These are phyloP conservation scores for Notolepis coatsorum DNA, from an alignment of 2,797 vertebrate species.

Conservation along the genomic window DNA sequence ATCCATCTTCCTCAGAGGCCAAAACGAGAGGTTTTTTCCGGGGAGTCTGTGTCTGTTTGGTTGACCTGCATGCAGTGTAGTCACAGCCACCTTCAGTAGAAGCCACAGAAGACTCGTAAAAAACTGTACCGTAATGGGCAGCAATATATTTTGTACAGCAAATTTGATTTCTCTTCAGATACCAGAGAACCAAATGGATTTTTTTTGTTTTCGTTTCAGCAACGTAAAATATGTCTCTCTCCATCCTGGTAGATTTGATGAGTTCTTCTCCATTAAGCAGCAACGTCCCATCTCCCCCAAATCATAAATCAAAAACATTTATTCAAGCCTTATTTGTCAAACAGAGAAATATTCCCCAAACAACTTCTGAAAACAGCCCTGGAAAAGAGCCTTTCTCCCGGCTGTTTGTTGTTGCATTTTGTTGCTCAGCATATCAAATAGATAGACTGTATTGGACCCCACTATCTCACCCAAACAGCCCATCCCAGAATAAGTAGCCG, in stretches of 20 bases:
- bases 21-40: conserved; percentile 80
- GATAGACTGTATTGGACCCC: conserved; percentile 53
- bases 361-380: conserved; percentile 52
- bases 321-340: conserved; percentile 53
- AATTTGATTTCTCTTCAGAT: conserved; percentile 24
- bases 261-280: conserved; percentile 51
- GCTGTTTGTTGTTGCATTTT: conserved; percentile 56
- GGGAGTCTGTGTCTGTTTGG: conserved; percentile 56
- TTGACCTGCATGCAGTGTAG: conserved; percentile 75
- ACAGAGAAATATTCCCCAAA: conserved; percentile 29
- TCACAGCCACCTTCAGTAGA: conserved; percentile 36
- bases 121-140: conserved; percentile 38
- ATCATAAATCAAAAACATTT: conserved; percentile 39
- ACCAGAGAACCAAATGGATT: conserved; percentile 13
- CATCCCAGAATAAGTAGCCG: conserved; percentile 71
- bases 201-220: conserved; percentile 31
- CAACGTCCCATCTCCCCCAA: conserved; percentile 41
- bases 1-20: conserved; percentile 57
- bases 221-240: conserved; percentile 43
- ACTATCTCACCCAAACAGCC: conserved; percentile 74
- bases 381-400: conserved; percentile 21
- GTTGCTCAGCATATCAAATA: conserved; percentile 66
- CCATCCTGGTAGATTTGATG: conserved; percentile 50
- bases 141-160: conserved; percentile 23
- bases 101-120: conserved; percentile 39